phyloP scores from a whole-genome alignment of 1,140 invertebrate genomes.

The Lucilia sericata region DNA sequence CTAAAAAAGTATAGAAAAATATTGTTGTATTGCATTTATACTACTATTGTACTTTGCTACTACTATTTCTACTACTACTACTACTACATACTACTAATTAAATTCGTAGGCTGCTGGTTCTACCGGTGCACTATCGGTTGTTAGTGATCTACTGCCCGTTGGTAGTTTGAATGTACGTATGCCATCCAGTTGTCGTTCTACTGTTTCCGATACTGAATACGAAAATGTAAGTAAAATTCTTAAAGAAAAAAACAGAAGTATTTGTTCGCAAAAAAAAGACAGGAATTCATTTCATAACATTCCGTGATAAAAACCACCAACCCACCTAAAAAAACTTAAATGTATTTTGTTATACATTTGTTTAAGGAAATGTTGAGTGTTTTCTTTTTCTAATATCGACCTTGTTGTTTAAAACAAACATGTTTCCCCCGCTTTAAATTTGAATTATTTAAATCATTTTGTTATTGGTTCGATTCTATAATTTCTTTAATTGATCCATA shows the following conservation, averaged over 20 bases:
- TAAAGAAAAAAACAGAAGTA: not conserved
- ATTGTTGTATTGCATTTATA: not conserved
- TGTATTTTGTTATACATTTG: not conserved
- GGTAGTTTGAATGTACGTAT: constrained; percentile 61
- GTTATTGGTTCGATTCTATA: too few species aligned
- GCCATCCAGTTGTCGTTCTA: constrained; percentile 81
- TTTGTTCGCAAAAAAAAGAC: not conserved
- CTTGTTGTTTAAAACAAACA: not conserved
- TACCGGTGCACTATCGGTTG: constrained; percentile 67
- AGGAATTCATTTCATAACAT: not conserved
- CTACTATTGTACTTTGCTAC: not conserved
- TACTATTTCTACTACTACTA: not conserved
- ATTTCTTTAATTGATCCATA: not conserved
- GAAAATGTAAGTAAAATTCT: constrained; percentile 79
- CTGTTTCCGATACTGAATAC: constrained; percentile 93
- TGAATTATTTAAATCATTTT: not conserved
- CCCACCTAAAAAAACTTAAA: not conserved
- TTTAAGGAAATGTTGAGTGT: not conserved
- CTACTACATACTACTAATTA: not conserved
- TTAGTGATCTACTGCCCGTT: constrained; percentile 62
- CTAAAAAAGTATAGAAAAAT: constrained; percentile 10
- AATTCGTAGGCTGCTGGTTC: constrained; percentile 74
- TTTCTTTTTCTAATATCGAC: not conserved
- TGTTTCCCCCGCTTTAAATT: constrained; percentile 4
- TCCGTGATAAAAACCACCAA: not conserved